Base-by-base conservation (phyloP, 2,113 vertebrate genomes). In the Archocentrus centrarchus region DNA sequence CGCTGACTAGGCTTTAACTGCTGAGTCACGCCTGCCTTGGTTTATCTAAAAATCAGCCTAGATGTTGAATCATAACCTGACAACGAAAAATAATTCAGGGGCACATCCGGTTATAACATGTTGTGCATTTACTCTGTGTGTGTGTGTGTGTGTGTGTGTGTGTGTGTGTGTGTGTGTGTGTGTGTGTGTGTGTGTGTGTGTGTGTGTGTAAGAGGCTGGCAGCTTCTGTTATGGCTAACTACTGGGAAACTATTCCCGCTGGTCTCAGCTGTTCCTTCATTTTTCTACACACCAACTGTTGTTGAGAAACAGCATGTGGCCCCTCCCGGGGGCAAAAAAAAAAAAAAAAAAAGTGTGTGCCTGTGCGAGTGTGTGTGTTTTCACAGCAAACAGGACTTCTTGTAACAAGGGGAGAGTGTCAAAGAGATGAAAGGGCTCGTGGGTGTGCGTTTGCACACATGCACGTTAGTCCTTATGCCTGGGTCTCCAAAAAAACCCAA, bases 181-280 rank as follows among this genome's bases (percentile, higher is more conserved):
- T 20, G 30, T 11, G 27, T 13, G 47, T 1, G 85, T 66, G 0
- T 70, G 66, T 32, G 66, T 50, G 41, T 66, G 63, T 11, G 30
- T 11, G 27, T 14, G 47, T 1, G 86, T 66, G 61, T 17, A 60
- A 20, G 73, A 27, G 80, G 44, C 3, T 60, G 73, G 87, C 87
- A 92, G 88, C 86, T 91, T 86, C 79, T 89, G 79, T 84, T 89
- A 44, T 80, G 88, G 85, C 83, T 55, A 75, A 59, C 80, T 84
- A 57, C 41, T 47, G 61, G 76, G 30, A 84, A 80, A 85, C 78
- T 77, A 37, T 84, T 89, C 89, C 82, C 0, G 73, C 80, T 79
- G 77, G 60, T 73, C 87, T 93, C 93, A 94, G 93, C 91, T 94
- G 93, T 91, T 88, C 60, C 61, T 81, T 44, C 10, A 0, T 81